Base-by-base conservation (phyloP, 2,113 vertebrate species). In the Oenanthe oenanthe region DNA sequence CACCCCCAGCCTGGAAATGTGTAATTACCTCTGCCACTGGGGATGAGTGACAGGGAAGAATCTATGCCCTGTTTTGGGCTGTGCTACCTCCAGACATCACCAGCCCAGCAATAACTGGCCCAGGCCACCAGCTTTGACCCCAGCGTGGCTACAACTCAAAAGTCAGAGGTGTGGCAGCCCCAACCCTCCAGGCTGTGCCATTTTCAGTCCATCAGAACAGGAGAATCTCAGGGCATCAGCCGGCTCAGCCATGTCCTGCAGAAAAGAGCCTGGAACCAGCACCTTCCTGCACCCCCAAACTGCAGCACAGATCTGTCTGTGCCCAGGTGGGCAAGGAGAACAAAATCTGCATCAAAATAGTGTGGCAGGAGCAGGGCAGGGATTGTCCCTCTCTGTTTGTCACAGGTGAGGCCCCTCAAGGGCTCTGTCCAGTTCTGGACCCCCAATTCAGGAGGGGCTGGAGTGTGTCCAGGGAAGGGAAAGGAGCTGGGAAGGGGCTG, bases 391-490 rank as follows among this genome's bases (percentile, higher is more conserved):
- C 34, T 22, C 17, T 50, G 2, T n/a, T 42, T n/a, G 58, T 48
- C 67, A 36, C 10, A 9, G 4, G 10, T 56, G 42, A 57, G 12
- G 26, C 6, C 8, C 25, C 17, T 79, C 1, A 0, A 26, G 20
- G 21, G 11, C 26, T 4, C 5, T 42, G 58, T 19, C 51, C 58
- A 43, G 34, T 17, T 50, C 29, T 63, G 74, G 47, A 47, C 4
- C 1, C 29, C 3, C 45, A 68, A 18, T 45, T 45, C 40, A 42
- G 2, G 66, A 40, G 34, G 25, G 13, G 13, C 42, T 72, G 40
- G 34, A 48, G 42, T 1, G 0, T 22, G 25, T 10, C 47, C 50
- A 48, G 19, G 2, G 40, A 2, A 63, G 11, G 47, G 6, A 45
- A 38, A 0, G 0, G 73, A 43, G 43, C 36, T 85, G 71, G 10